Conservation (phyloP, 2,113 vertebrate species). For the Chlamydotis undulata region DNA sequence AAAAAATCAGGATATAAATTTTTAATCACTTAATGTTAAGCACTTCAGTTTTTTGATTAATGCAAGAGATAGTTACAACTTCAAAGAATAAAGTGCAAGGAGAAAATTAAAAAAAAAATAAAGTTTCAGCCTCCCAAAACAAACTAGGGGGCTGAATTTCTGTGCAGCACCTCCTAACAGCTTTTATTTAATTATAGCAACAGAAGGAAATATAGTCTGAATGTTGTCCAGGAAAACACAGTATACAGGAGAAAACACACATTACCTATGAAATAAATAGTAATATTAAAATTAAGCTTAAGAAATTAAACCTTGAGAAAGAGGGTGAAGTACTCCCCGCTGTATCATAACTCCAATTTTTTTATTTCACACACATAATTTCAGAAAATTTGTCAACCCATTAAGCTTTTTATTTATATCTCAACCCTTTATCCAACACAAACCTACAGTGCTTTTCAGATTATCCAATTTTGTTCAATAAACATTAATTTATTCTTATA, state of each 20-base stretch:
- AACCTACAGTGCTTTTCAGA: background rate
- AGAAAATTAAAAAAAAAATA: background rate
- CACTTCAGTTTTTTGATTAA: background rate
- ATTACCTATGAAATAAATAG: background rate
- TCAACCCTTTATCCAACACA: background rate
- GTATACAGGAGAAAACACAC: background rate
- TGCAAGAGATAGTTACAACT: background rate
- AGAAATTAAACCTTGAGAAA: background rate
- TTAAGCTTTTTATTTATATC: background rate
- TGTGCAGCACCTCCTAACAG: background rate
- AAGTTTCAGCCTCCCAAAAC: background rate
- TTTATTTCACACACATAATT: background rate
- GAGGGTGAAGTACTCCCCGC: background rate
- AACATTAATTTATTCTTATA: background rate
- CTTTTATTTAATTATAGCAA: background rate
- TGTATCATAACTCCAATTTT: background rate
- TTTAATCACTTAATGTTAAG: background rate
- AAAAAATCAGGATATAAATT: background rate
- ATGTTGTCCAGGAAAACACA: background rate
- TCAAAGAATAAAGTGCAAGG: background rate
- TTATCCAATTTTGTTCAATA: background rate
- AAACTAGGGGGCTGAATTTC: background rate
- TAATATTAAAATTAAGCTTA: background rate
- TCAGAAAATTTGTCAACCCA: background rate
- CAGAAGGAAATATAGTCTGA: background rate